Evolutionary conservation across 2,113 vertebrate species (phyloP), one percentile per base, ranked within the genome.

Genomic region (Epinephelus moara): DNA sequence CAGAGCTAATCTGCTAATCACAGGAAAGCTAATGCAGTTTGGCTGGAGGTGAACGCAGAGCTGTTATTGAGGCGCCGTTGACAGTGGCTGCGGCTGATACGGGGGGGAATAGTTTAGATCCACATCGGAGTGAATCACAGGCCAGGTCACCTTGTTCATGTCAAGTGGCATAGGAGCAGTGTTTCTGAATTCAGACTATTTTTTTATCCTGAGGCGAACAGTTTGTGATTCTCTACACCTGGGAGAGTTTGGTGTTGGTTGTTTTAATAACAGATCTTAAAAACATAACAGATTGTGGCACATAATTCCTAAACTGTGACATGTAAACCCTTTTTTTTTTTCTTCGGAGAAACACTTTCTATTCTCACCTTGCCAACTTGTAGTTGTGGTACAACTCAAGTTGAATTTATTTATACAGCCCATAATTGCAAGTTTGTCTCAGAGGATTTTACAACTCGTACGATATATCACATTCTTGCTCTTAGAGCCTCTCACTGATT

Each of bases 1-100:
- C 78, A 59, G 82, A 78, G 86, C 82, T 93, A 93, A 91, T 92
- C 89, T 87, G 78, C 90, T 91, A 93, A 91, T 91, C 89, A 85
- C 80, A 42, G 75, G 75, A 73, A 81, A 67, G 91, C 91, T 93
- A 92, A 91, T 91, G 70, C 80, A 79, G 90, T 90, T 92, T 90
- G 89, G 85, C 92, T 82, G 77, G 76, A 85, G 92, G 87, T 87
- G 85, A 85, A 85, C 56, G 83, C 56, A 55, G 81, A 77, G 83
- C 87, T 70, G 81, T 90, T 92, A 85, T 92, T 78, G 75, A 59
- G 80, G 76, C 0, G 47, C 72, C 0, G 47, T 70, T 85, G 88
- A 88, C 85, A 70, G 78, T 14, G 63, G 55, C 89, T 19, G 18
- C 0, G 11, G 66, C 80, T 70, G 67, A 82, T 82, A 74, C n/a